A percentile compares a stretch with the other conserved stretches of the same genome.
Evolutionary conservation across 2,888 invertebrate species (phyloP).

Genomic region (Mythimna lalbum): DNA sequence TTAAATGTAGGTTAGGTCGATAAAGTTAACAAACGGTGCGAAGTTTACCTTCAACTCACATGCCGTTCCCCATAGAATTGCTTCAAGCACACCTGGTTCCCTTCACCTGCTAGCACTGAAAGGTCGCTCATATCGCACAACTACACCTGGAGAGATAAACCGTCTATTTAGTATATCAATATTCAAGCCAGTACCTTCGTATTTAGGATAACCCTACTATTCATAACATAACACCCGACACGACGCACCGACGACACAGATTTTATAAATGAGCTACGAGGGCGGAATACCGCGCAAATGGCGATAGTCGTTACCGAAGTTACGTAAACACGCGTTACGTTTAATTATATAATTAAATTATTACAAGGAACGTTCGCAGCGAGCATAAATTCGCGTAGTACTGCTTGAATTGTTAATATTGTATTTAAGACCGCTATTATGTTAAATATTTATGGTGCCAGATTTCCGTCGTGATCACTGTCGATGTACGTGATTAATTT

Average conservation of each 20-base stretch:
- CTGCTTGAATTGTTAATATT: conserved; percentile 65
- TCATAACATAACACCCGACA: conserved; percentile 56
- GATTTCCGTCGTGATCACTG: conserved; percentile 53
- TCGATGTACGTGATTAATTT: conserved; percentile 40
- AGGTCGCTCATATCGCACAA: not conserved
- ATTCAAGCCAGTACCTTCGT: conserved; percentile 53
- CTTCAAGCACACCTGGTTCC: conserved; percentile 5
- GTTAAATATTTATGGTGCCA: conserved; percentile 58
- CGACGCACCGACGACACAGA: conserved; percentile 58
- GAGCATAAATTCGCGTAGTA: conserved; percentile 52
- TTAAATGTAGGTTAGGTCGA: conserved; percentile 19
- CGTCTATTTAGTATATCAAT: conserved; percentile 53
- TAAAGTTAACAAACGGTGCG: conserved; percentile 14
- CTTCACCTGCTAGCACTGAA: conserved; percentile 8
- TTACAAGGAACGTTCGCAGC: conserved; percentile 57
- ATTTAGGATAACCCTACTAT: conserved; percentile 50
- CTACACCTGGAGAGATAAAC: not conserved
- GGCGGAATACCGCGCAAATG: conserved; percentile 61
- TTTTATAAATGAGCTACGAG: conserved; percentile 66
- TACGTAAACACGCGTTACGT: conserved; percentile 63
- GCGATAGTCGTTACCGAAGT: conserved; percentile 63
- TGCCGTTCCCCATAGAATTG: conserved; percentile 37
- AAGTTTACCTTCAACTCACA: conserved; percentile 25
- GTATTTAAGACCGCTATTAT: conserved; percentile 56
- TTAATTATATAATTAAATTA: conserved; percentile 66